Conservation (phyloP, 92 coral and sea anemone genomes). For the Actinernus sp. region DNA sequence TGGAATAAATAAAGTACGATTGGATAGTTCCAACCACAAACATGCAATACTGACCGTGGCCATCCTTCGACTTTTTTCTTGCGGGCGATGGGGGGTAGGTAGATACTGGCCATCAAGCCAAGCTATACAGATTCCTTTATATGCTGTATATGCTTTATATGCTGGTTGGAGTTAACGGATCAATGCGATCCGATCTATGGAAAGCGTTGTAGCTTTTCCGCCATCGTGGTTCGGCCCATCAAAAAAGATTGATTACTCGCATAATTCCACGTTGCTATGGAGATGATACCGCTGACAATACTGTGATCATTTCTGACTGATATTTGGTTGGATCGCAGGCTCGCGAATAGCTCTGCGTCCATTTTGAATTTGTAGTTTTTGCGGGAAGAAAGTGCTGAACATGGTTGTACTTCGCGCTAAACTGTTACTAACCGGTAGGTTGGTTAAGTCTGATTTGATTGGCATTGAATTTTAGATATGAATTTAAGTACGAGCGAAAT, state of each 20-base stretch:
- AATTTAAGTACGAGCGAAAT: no score
- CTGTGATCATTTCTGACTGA: background rate
- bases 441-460: background rate
- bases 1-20: background rate
- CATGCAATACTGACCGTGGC: constrained; percentile 72
- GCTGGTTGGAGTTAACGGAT: no score
- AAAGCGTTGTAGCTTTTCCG: no score
- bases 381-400: constrained; percentile 2
- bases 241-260: background rate
- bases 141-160: no score
- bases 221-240: no score
- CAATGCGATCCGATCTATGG: no score
- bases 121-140: background rate
- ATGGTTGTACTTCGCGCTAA: constrained; percentile 98
- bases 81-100: constrained; percentile 96
- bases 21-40: background rate
- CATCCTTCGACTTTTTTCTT: constrained; percentile 95
- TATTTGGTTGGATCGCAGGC: constrained; percentile 33
- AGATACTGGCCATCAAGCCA: constrained; percentile 84
- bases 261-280: constrained; percentile 24
- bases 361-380: background rate
- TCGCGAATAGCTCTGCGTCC: constrained; percentile 1
- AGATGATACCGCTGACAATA: constrained; percentile 16
- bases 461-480: background rate
- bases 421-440: constrained; percentile 82